phyloP scores from a whole-genome alignment of 2,888 invertebrate genomes.

The Hirtodrosophila alboralis region DNA sequence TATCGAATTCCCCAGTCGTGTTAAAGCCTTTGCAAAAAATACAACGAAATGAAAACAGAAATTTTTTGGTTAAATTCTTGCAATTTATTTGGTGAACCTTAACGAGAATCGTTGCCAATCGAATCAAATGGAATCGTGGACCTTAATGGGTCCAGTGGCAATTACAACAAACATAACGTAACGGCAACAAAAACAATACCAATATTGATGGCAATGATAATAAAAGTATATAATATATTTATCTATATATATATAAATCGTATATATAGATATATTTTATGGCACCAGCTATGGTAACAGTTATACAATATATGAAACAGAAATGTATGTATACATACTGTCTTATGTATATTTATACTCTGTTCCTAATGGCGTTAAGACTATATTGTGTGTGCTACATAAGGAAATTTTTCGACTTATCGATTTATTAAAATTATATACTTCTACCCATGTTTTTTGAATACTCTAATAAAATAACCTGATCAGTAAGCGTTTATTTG shows the following conservation, averaged over 20 bases:
- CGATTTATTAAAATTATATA: too few relatives aligned
- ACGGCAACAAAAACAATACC: slow-evolving; percentile 8
- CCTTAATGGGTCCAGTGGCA: slow-evolving; percentile 31
- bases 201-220: slow-evolving; percentile 1
- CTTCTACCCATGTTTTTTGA: too few relatives aligned
- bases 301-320: slow-evolving; percentile 8
- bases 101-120: slow-evolving; percentile 34
- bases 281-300: slow-evolving; percentile 15
- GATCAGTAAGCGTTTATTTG: too few relatives aligned
- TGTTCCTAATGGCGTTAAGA: too few relatives aligned
- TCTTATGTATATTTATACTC: slow-evolving; percentile 40
- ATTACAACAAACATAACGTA: slow-evolving; percentile 50
- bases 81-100: slow-evolving; percentile 27
- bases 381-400: too few relatives aligned
- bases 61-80: slow-evolving; percentile 10
- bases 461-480: too few relatives aligned
- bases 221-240: slow-evolving; percentile 2
- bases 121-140: slow-evolving; percentile 36
- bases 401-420: too few relatives aligned
- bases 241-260: slow-evolving; percentile 7
- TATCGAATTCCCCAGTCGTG: neutral
- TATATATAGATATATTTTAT: slow-evolving; percentile 13
- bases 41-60: slow-evolving; percentile 16
- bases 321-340: slow-evolving; percentile 12
- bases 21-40: slow-evolving; percentile 5